These are phyloP conservation scores for Drosophila colorata DNA, from an alignment of 2,888 invertebrate genomes.

Conservation along the genomic window DNA sequence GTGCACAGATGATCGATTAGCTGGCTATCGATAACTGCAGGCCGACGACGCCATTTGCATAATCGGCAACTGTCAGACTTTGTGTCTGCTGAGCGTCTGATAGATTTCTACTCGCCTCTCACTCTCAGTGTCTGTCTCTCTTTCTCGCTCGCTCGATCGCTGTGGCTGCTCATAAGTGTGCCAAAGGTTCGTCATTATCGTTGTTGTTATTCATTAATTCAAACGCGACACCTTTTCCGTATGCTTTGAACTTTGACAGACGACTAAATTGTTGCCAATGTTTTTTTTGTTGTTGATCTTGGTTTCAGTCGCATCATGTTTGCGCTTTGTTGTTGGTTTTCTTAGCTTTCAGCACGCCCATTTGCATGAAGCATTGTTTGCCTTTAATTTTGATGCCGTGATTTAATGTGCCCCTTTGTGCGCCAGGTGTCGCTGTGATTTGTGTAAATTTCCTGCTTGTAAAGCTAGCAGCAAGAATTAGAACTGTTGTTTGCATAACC, in stretches of 20 bases:
- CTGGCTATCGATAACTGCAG: constrained; percentile 60
- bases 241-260: constrained; percentile 55
- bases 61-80: constrained; percentile 48
- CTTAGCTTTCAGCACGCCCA: constrained; percentile 44
- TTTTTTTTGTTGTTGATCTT: constrained; percentile 19
- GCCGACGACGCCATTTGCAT: constrained; percentile 50
- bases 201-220: constrained; percentile 67
- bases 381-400: constrained; percentile 43
- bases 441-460: constrained; percentile 73
- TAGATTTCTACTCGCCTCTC: constrained; percentile 16
- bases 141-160: background rate
- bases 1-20: constrained; percentile 58
- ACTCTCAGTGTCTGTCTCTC: constrained; percentile 6
- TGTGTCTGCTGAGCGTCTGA: constrained; percentile 39
- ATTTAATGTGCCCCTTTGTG: constrained; percentile 51
- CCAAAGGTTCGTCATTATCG: constrained; percentile 40
- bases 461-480: constrained; percentile 48
- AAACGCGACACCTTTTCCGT: constrained; percentile 68
- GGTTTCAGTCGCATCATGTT: constrained; percentile 41
- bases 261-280: constrained; percentile 39
- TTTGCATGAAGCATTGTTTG: constrained; percentile 66
- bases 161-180: constrained; percentile 48
- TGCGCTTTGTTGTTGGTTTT: constrained; percentile 26
- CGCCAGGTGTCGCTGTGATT: constrained; percentile 42
- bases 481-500: constrained; percentile 60